Conservation (phyloP, 2,888 invertebrate genomes). For the Tenthredo livida region DNA sequence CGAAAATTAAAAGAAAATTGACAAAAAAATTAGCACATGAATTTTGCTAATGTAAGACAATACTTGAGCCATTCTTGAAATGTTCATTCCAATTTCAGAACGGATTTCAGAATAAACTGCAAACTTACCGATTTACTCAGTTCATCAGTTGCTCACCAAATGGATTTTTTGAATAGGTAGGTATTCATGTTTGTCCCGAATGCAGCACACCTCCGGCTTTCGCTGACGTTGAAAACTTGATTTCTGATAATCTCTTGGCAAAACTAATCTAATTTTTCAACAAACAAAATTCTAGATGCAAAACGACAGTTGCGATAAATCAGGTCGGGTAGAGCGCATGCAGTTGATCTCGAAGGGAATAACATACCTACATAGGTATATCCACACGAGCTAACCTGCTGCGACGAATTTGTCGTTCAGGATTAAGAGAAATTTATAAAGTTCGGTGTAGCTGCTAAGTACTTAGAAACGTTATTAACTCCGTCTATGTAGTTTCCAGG, state of each 20-base stretch:
- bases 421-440: constrained; percentile 65
- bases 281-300: constrained; percentile 13
- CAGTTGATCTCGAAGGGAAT: constrained; percentile 13
- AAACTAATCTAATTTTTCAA: constrained; percentile 24
- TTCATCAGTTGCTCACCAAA: background rate
- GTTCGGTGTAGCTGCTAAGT: constrained; percentile 59
- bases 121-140: background rate
- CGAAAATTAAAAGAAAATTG: background rate
- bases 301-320: constrained; percentile 20
- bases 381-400: background rate
- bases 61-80: background rate
- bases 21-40: background rate
- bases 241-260: background rate
- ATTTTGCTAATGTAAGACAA: background rate
- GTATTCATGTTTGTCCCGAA: background rate
- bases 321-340: constrained; percentile 2
- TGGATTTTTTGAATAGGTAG: background rate
- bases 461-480: constrained; percentile 61
- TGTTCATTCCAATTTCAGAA: background rate
- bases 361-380: background rate
- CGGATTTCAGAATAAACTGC: background rate
- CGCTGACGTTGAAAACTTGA: background rate
- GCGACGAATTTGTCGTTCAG: constrained; percentile 57
- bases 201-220: background rate
- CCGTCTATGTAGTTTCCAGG: constrained; percentile 42